phyloP scores from a whole-genome alignment of 2,113 vertebrate species.

The Ascaphus truei region DNA sequence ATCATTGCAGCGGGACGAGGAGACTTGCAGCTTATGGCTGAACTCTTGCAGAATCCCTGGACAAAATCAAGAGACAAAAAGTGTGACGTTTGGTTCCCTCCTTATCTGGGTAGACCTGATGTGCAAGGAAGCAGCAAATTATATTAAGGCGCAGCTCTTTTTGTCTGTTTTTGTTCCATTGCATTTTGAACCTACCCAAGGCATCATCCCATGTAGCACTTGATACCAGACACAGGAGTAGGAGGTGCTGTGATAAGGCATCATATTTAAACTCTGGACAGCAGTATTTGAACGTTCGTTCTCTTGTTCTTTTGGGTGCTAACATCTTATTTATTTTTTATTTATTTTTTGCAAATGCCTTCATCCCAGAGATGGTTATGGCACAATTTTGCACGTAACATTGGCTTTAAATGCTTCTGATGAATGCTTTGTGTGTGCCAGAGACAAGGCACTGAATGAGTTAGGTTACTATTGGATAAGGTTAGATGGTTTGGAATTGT shows the following conservation, averaged over 20 bases:
- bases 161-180: not conserved
- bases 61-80: too few species aligned
- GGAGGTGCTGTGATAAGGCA: not conserved
- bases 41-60: too few species aligned
- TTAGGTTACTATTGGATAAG: not conserved
- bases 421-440: not conserved
- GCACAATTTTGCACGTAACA: conserved; percentile 31
- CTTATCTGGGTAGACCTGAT: too few species aligned
- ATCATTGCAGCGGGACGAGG: too few species aligned
- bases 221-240: not conserved
- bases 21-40: too few species aligned
- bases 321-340: too few species aligned
- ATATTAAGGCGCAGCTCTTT: not conserved
- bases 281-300: not conserved
- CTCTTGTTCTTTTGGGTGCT: conserved; percentile 4
- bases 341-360: not conserved
- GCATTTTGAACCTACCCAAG: not conserved
- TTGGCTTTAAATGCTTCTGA: conserved; percentile 8
- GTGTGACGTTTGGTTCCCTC: not conserved
- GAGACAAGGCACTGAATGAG: not conserved
- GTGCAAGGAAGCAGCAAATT: too few species aligned
- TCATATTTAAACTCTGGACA: not conserved
- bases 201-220: not conserved
- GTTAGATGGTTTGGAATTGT: too few species aligned
- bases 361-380: not conserved